These are phyloP conservation scores for Drosophila gunungcola DNA, from an alignment of 1,140 invertebrate genomes.

Conservation along the genomic window DNA sequence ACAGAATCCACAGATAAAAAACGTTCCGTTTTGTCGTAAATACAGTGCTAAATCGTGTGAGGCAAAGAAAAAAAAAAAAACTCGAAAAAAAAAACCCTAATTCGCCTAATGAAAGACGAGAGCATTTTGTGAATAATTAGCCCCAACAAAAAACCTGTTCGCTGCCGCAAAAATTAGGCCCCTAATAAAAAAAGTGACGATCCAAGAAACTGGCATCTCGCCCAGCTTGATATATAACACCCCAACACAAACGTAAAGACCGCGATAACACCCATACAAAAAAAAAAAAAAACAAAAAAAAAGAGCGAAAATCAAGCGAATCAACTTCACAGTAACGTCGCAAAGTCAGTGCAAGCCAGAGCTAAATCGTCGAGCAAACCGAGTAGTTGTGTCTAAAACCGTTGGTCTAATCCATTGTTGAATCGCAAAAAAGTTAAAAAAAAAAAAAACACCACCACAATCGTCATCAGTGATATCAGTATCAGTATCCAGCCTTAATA, in stretches of 20 bases:
- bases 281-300: constrained; percentile 19
- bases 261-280: constrained; percentile 63
- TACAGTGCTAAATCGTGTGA: constrained; percentile 34
- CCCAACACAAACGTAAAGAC: constrained; percentile 24
- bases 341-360: constrained; percentile 64
- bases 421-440: neutral
- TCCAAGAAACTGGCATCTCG: constrained; percentile 38
- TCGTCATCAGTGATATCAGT: constrained; percentile 26
- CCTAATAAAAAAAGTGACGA: constrained; percentile 39
- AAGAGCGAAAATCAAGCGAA: constrained; percentile 51
- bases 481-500: constrained; percentile 5
- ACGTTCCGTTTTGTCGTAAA: constrained; percentile 20
- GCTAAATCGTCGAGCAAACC: constrained; percentile 56
- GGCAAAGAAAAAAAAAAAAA: constrained; percentile 17
- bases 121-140: constrained; percentile 60
- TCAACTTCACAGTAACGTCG: constrained; percentile 64
- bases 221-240: constrained; percentile 50
- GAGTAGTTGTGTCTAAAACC: constrained; percentile 63
- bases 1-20: constrained; percentile 11
- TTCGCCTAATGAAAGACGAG: constrained; percentile 49
- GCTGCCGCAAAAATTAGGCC: constrained; percentile 39
- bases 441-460: neutral
- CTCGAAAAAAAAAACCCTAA: constrained; percentile 10
- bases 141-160: constrained; percentile 64
- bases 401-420: constrained; percentile 6